Evolutionary conservation across 2,888 invertebrate species (phyloP), one percentile per base, ranked within the genome.

Genomic region (Andricus quercusramuli): DNA sequence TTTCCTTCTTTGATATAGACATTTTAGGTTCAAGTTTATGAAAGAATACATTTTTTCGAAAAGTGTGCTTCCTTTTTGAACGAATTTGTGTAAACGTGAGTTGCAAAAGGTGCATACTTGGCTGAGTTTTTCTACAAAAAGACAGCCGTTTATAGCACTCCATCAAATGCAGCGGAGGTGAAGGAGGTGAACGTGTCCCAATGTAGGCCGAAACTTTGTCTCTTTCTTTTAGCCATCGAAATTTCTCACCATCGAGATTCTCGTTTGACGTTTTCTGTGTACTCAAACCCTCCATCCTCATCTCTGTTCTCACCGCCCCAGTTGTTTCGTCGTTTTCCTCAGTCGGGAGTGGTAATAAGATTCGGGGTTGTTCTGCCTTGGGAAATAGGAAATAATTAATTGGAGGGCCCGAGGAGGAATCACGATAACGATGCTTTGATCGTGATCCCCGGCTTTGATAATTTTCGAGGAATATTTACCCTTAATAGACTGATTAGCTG

Each of bases 331-430:
- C 15, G 47, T 51, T 65, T 78, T 66, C 29, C 15, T 56, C 17
- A 56, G 17, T 56, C 32, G 29, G 32, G 6, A 74, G 51, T 29
- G 74, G 56, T 74, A 74, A 74, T 74, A n/a, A n/a, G 56, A 74
- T 32, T 56, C 22, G 32, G 32, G 56, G 32, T 56, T 74, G 22
- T 59, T 59, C 22, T 32, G 74, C 37, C 74, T 74, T 56, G 74
- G 74, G 74, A 68, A 47, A 68, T 68, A 47, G 17, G 68, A 74
- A 74, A 74, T 74, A 74, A 74, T 74, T 74, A 74, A 74, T 74
- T 22, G 74, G 37, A 74, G 32, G 74, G 37, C 20, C 37, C n/a
- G 56, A 32, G 15, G n/a, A 29, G 9, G 32, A 74, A 74, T 74
- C 56, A 32, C 32, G 74, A 74, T 59, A 74, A 56, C 51, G 74